phyloP scores from a whole-genome alignment of 2,888 invertebrate genomes.

The Metacarcinus magister region DNA sequence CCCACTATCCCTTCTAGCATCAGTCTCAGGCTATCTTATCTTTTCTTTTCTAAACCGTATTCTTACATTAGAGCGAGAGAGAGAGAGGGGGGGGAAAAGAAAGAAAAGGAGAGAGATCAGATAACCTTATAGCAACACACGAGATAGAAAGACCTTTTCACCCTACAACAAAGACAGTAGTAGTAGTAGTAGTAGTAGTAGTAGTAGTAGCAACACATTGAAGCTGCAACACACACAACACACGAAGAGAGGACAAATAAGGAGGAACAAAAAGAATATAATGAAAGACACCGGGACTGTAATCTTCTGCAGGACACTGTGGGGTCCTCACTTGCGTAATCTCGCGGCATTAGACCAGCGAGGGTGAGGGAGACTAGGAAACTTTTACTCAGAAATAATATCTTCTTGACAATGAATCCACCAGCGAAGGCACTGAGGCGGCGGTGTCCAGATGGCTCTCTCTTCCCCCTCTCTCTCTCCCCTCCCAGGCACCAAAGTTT shows the following conservation, averaged over 20 bases:
- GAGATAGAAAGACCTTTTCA: background rate
- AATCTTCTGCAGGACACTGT: background rate
- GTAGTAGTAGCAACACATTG: background rate
- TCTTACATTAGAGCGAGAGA: too few species aligned
- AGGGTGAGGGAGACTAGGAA: background rate
- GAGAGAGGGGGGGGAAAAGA: too few species aligned
- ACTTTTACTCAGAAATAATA: background rate
- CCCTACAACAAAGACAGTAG: background rate
- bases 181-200: background rate
- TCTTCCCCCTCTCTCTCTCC: background rate
- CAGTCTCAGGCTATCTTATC: too few species aligned
- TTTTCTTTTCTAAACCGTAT: too few species aligned
- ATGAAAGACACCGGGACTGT: background rate
- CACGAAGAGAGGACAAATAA: background rate
- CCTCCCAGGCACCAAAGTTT: background rate
- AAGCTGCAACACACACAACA: background rate
- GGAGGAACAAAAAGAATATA: background rate
- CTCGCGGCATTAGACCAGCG: background rate
- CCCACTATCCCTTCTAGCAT: too few species aligned
- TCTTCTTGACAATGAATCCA: background rate
- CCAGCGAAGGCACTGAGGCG: background rate
- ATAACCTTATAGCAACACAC: too few species aligned
- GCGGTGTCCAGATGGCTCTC: slow-evolving; percentile 50
- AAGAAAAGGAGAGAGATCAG: too few species aligned
- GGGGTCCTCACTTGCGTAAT: background rate